phyloP scores from a whole-genome alignment of 2,113 vertebrate genomes.

The Nanorana parkeri region DNA sequence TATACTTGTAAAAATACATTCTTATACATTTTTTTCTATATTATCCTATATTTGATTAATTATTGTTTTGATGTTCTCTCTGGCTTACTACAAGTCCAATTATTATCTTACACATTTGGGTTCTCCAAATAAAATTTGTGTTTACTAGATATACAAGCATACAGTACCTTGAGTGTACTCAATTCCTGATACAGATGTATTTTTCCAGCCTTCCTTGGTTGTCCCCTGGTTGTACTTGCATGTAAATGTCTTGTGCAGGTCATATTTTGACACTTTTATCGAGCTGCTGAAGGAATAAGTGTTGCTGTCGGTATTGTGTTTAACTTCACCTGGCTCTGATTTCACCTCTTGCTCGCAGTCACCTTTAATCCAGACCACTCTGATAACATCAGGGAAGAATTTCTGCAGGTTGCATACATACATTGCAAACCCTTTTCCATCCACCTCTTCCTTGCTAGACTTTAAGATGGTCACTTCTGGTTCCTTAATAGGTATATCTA shows the following conservation, averaged over 20 bases:
- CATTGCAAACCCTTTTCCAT: neutral
- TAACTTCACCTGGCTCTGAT: neutral
- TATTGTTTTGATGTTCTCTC: too few species aligned
- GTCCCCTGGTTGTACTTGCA: conserved; percentile 60
- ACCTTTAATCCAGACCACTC: conserved; percentile 64
- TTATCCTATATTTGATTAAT: too few species aligned
- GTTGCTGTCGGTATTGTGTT: neutral
- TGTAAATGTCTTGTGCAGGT: conserved; percentile 48
- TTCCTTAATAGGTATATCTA: accelerated
- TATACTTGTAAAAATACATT: too few species aligned
- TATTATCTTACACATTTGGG: too few species aligned
- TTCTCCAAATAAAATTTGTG: too few species aligned
- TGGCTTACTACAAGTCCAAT: too few species aligned
- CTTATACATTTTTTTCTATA: too few species aligned
- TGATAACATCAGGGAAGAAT: conserved; percentile 71
- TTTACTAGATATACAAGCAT: too few species aligned
- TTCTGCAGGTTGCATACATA: conserved; percentile 74
- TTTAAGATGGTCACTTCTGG: conserved; percentile 62
- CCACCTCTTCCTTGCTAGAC: conserved; percentile 41
- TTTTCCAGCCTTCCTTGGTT: neutral
- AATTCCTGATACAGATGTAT: neutral
- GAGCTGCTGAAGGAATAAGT: conserved; percentile 69
- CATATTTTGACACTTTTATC: conserved; percentile 61
- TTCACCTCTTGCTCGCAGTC: conserved; percentile 20
- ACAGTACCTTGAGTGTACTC: conserved; percentile 3